Percentiles rank a stretch among this genome's conserved stretches.
Evolutionary conservation across 2,113 vertebrate genomes (phyloP).

Genomic region (Casuarius casuarius): DNA sequence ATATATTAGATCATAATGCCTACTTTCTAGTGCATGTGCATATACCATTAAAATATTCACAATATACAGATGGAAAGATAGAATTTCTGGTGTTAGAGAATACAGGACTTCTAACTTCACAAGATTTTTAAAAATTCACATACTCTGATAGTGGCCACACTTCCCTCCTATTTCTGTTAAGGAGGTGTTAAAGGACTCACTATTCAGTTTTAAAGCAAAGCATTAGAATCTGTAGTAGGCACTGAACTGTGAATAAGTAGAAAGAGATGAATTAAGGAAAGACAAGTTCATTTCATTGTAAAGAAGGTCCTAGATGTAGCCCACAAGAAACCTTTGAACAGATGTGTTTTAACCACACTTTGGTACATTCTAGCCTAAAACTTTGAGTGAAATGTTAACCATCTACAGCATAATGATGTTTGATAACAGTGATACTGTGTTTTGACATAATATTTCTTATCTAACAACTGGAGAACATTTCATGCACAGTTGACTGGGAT

Average conservation of each 20-base stretch:
- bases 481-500: not conserved
- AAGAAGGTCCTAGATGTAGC: not conserved
- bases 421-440: accelerated
- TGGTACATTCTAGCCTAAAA: not conserved
- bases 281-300: not conserved
- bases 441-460: not conserved
- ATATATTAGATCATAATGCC: not conserved
- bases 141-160: not conserved
- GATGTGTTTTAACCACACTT: not conserved
- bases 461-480: not conserved
- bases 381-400: not conserved
- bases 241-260: not conserved
- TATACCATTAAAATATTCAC: not conserved
- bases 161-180: not conserved
- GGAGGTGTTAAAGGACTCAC: not conserved
- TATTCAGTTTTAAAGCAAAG: not conserved
- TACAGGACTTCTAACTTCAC: not conserved
- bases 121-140: not conserved
- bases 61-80: not conserved
- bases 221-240: not conserved
- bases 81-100: not conserved
- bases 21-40: not conserved
- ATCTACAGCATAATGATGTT: not conserved
- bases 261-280: not conserved
- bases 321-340: not conserved